phyloP scores from a whole-genome alignment of 2,113 vertebrate genomes.

The human (Homo sapiens) region GRCh38 chrX:129517501-129518000 shows the following conservation, averaged over 20 bases:
- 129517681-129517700: not conserved
- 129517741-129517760: constrained; percentile 37
- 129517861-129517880: not conserved
- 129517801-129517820: not conserved
- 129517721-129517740: not conserved
- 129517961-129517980: not conserved
- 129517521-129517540: constrained; percentile 64
- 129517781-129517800: constrained; percentile 43
- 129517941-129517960: constrained; percentile 3
- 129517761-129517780: constrained; percentile 12
- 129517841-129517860: constrained; percentile 27
- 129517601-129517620: constrained; percentile 25
- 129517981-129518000: not conserved
- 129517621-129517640: constrained; percentile 14
- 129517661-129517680: constrained; percentile 30
- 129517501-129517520: constrained; percentile 62
- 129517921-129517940: constrained; percentile 12
- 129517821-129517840: not conserved
- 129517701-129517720: not conserved
- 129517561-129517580: constrained; percentile 61
- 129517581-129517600: constrained; percentile 50
- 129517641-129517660: constrained; percentile 22
- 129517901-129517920: not conserved
- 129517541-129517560: constrained; percentile 69
- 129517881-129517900: not conserved